Base-by-base conservation (phyloP, 2,113 vertebrate species). In the Thamnophis sirtalis region DNA sequence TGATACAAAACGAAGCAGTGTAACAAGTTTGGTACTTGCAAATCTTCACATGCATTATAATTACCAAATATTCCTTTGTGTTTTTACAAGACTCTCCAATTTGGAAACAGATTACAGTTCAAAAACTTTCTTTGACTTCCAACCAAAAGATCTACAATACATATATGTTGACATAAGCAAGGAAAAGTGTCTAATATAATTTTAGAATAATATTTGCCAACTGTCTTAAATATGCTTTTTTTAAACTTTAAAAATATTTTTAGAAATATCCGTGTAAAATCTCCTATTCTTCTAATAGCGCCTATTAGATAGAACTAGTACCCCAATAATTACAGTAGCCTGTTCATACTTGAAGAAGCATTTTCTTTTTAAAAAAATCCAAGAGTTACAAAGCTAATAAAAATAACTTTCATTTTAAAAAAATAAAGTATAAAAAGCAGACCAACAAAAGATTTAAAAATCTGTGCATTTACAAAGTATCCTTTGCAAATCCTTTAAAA, bases 31-130 rank as follows among this genome's bases (percentile, higher is more conserved):
- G 19, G 63, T 28, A 49, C 94, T 90, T 96, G 93, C 92, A 94
- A 9, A 17, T 95, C 95, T 95, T 93, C 93, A 89, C 80, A 28
- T 43, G 28, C 60, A 22, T 73, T 94, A 89, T 92, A 95, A 93
- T 92, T 96, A 95, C 95, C 95, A 97, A 94, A 96, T 89, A 94
- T 9, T 93, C 94, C 93, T 95, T 96, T 86, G 92, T 93, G 91
- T 91, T 93, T 96, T 19, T 95, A 93, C 50, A 93, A 91, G 91
- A 86, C 89, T 87, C 58, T 91, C 48, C 28, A 28, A 53, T 88
- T 95, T 94, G 93, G 94, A 95, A 97, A 94, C 87, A 95, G 94
- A 93, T 90, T 95, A 92, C 93, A 95, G 88, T 93, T 93, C 63
- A 49, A 93, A 96, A 94, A 24, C 96, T 96, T 96, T 95, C 93